Percentiles rank a stretch among this genome's conserved stretches.
phyloP scores from a whole-genome alignment of 2,797 vertebrate species.

The Labeo calbasu region DNA sequence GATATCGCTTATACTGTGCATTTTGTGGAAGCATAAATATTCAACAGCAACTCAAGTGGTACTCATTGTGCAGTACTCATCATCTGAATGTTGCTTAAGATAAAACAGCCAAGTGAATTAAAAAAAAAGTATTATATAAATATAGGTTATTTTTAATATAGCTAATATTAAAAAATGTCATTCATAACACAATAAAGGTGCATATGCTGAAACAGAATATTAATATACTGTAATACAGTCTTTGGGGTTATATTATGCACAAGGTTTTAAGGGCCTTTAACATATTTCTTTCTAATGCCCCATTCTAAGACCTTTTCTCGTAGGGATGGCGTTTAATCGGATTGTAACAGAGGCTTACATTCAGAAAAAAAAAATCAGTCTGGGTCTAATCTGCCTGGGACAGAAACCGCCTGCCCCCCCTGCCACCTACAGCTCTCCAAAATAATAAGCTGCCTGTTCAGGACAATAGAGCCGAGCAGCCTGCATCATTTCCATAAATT shows the following conservation, averaged over 20 bases:
- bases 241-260: background rate
- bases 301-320: slow-evolving; percentile 39
- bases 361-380: slow-evolving; percentile 53
- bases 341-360: slow-evolving; percentile 59
- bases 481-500: slow-evolving; percentile 40
- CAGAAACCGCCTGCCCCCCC: slow-evolving; percentile 28
- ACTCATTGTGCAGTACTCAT: background rate
- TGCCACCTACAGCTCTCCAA: background rate
- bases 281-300: slow-evolving; percentile 20
- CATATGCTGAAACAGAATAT: background rate
- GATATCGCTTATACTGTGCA: background rate
- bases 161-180: background rate
- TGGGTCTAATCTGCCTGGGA: slow-evolving; percentile 54
- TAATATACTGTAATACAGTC: background rate
- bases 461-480: slow-evolving; percentile 13
- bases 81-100: background rate
- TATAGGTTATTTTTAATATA: background rate
- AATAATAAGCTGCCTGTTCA: background rate
- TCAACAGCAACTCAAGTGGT: background rate
- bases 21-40: slow-evolving; percentile 6
- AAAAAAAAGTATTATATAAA: background rate
- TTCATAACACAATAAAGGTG: background rate
- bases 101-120: background rate
- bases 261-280: background rate
- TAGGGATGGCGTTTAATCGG: slow-evolving; percentile 53